Evolutionary conservation across 2,888 invertebrate genomes (phyloP).

Genomic region (Papilio demoleus): DNA sequence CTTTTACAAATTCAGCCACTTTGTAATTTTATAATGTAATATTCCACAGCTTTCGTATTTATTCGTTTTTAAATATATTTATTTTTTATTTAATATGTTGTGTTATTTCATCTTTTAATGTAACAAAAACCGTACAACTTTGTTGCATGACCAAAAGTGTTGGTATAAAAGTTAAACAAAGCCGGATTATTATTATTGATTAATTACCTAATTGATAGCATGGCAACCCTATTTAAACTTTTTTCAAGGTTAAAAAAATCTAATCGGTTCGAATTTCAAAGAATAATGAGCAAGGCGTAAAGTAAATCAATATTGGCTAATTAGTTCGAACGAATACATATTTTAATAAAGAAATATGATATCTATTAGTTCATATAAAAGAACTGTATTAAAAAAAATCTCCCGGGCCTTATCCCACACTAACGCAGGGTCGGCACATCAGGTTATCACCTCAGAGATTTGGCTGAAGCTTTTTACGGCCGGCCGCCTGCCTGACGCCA

Average conservation of each 20-base stretch:
- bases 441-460: too few relatives aligned
- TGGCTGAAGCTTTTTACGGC: too few relatives aligned
- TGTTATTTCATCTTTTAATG: not conserved
- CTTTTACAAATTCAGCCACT: not conserved
- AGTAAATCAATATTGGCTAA: slow-evolving; percentile 20
- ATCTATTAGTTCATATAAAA: not conserved
- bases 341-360: not conserved
- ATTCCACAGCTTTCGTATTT: not conserved
- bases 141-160: not conserved
- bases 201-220: not conserved
- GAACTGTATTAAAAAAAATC: too few relatives aligned
- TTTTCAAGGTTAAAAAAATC: slow-evolving; percentile 16
- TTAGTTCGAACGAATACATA: not conserved
- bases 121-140: not conserved
- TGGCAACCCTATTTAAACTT: slow-evolving; percentile 9
- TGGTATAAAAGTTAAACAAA: too few relatives aligned
- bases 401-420: too few relatives aligned
- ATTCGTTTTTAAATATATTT: slow-evolving; percentile 4
- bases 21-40: not conserved
- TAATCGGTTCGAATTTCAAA: slow-evolving; percentile 23
- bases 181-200: too few relatives aligned
- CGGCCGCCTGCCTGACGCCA: too few relatives aligned
- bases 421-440: too few relatives aligned
- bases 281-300: not conserved
- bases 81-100: not conserved